A percentile compares a stretch with the other conserved stretches of the same genome.
Evolutionary conservation across 2,113 vertebrate genomes (phyloP).

Genomic region (Nyctereutes procyonoides): DNA sequence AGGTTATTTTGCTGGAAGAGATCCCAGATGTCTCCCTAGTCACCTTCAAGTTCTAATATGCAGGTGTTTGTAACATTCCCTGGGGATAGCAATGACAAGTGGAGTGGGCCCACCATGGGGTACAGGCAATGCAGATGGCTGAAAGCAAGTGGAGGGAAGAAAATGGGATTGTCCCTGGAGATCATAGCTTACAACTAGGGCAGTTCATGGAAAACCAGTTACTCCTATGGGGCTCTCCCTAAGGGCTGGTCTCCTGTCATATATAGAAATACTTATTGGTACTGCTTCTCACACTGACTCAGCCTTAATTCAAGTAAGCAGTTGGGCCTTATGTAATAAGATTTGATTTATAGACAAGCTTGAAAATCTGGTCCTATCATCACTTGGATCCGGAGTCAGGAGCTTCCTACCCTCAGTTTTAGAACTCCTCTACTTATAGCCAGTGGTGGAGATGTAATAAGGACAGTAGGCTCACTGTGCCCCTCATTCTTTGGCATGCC

Average conservation of each 20-base stretch:
- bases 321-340: background rate
- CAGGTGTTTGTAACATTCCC: background rate
- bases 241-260: rapidly evolving
- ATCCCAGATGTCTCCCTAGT: background rate
- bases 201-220: background rate
- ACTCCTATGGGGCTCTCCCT: background rate
- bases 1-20: background rate
- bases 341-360: background rate
- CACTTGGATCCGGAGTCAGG: background rate
- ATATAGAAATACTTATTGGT: background rate
- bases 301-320: background rate
- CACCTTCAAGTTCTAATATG: background rate
- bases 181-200: background rate
- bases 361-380: background rate
- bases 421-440: background rate
- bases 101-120: background rate
- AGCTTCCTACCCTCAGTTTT: background rate
- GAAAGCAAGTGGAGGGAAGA: background rate
- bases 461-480: background rate
- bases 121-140: background rate
- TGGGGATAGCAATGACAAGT: background rate
- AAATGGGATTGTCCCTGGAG: background rate
- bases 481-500: background rate
- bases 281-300: background rate
- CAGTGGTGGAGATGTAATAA: background rate